A percentile compares a stretch with the other conserved stretches of the same genome.
These are phyloP conservation scores for Platalea minor DNA, from an alignment of 2,797 vertebrate genomes.

Conservation along the genomic window DNA sequence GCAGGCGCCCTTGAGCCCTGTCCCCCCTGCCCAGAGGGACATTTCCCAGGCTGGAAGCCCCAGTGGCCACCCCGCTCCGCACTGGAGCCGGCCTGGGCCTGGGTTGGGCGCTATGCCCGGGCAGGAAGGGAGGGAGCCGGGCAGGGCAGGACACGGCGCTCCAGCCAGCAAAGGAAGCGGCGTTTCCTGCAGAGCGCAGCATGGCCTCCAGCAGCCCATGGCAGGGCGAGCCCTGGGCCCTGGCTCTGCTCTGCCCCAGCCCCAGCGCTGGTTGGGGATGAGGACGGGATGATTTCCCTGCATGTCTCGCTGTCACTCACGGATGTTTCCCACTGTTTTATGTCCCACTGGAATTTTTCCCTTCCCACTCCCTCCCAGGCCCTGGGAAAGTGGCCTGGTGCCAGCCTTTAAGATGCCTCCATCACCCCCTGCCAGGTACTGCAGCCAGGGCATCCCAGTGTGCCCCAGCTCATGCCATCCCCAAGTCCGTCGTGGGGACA, in stretches of 20 bases:
- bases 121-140: constrained; percentile 58
- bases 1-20: background rate
- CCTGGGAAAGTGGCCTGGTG: background rate
- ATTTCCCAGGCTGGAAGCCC: background rate
- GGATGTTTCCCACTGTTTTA: background rate
- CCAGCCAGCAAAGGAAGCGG: background rate
- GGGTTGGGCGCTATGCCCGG: background rate
- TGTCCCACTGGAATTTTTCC: background rate
- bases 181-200: background rate
- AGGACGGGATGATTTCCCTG: background rate
- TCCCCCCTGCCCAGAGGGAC: background rate
- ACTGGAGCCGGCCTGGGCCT: background rate
- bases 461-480: background rate
- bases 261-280: rapidly evolving
- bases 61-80: background rate
- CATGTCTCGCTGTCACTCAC: rapidly evolving
- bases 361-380: background rate
- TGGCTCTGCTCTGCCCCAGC: background rate
- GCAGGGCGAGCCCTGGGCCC: background rate
- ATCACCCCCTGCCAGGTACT: background rate
- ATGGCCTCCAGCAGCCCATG: background rate
- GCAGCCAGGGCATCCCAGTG: background rate
- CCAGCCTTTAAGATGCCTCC: background rate
- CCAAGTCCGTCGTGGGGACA: rapidly evolving
- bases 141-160: background rate